A percentile compares a stretch with the other conserved stretches of the same genome.
phyloP scores from a whole-genome alignment of 1,140 invertebrate genomes.

The Andricus grossulariae region DNA sequence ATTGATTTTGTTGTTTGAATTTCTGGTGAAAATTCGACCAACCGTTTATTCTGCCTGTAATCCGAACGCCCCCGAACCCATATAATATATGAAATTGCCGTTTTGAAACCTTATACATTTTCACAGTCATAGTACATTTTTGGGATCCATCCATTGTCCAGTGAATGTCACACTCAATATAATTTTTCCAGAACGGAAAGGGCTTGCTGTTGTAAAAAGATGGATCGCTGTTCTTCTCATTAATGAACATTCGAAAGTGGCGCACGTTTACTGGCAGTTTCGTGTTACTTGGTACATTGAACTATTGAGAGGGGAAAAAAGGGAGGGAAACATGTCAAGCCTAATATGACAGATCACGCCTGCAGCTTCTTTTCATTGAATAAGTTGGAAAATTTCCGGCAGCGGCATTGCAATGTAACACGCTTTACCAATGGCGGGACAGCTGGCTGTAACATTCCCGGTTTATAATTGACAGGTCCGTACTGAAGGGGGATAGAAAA shows the following conservation, averaged over 20 bases:
- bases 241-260: slow-evolving; percentile 38
- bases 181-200: slow-evolving; percentile 1
- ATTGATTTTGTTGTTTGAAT: slow-evolving; percentile 29
- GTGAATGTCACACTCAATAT: slow-evolving; percentile 5
- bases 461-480: slow-evolving; percentile 51
- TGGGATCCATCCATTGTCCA: slow-evolving; percentile 14
- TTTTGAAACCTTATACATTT: slow-evolving; percentile 9
- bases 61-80: neutral
- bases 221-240: slow-evolving; percentile 43
- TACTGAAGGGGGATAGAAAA: slow-evolving; percentile 42
- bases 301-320: neutral
- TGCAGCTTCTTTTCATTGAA: slow-evolving; percentile 60
- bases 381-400: slow-evolving; percentile 30
- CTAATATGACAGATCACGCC: slow-evolving; percentile 61
- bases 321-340: slow-evolving; percentile 37
- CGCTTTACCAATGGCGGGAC: slow-evolving; percentile 24
- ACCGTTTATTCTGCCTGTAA: neutral
- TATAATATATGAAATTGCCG: neutral
- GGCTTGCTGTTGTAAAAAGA: slow-evolving; percentile 38
- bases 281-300: slow-evolving; percentile 19
- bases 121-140: slow-evolving; percentile 12
- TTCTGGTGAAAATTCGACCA: slow-evolving; percentile 12
- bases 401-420: slow-evolving; percentile 48
- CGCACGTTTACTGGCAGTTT: slow-evolving; percentile 38
- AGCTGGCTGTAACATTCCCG: slow-evolving; percentile 39